Evolutionary conservation across 2,113 vertebrate species (phyloP), one percentile per base, ranked within the genome.

Genomic region (Daboia siamensis): DNA sequence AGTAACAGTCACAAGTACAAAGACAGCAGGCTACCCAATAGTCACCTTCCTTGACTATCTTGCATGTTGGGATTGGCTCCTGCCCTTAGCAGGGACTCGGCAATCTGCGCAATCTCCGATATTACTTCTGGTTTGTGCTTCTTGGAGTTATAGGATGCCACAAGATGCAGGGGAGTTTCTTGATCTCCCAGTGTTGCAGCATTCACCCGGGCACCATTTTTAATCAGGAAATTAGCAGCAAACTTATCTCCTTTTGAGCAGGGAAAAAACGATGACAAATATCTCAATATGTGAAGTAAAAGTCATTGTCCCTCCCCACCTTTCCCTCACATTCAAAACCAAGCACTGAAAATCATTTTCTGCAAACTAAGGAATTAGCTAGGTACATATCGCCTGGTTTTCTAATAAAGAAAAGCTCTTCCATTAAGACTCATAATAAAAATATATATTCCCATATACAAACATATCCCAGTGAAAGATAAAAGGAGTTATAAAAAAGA

Each of bases 21-120:
- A 48, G 29, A 20, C 7, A 56, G 51, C 48, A 84, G 90, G 33
- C 64, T 26, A 33, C 10, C 55, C 2, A 10, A 59, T 2, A 85
- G 44, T 90, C 91, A 98, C 99, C 99, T 98, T 97, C 99, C 99
- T 97, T 97, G 98, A 97, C 85, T 98, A 97, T 99, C 99, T 89
- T 99, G 99, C 99, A 99, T 99, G 96, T 99, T 99, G 26, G 99
- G 98, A 90, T 99, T 99, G 94, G 99, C 99, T 13, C 99, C 98
- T 0, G 99, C 98, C 96, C 98, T 98, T 46, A 99, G 96, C 89
- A 99, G 98, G 86, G 98, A 98, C 96, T 99, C 98, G 2, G 99
- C 98, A 0, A 99, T 99, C 55, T 96, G 98, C 0, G 98, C 98
- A 98, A 99, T 99, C 94, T 99, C 98, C 0, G 97, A 97, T 98